Evolutionary conservation across 2,113 vertebrate genomes (phyloP).

Genomic region (Struthio camelus): DNA sequence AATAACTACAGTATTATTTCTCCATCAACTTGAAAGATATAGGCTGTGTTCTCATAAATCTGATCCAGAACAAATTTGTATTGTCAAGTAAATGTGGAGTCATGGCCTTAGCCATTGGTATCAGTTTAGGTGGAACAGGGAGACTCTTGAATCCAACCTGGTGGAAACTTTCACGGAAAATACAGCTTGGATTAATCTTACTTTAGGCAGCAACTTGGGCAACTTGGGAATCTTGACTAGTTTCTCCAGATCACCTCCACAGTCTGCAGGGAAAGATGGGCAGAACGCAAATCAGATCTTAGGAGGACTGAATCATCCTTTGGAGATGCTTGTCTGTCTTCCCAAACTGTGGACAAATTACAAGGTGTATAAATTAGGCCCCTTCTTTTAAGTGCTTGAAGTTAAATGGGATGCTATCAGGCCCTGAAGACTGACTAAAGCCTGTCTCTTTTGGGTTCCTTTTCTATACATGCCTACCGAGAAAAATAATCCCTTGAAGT

Average conservation of each 20-base stretch:
- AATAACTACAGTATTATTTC: not conserved
- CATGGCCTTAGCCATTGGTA: not conserved
- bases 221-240: not conserved
- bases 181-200: not conserved
- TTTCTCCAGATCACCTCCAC: not conserved
- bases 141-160: not conserved
- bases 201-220: not conserved
- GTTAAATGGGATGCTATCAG: not conserved
- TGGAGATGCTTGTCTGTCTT: not conserved
- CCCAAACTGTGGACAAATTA: not conserved
- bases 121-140: not conserved
- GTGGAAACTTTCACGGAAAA: not conserved
- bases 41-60: not conserved
- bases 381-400: not conserved
- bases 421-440: not conserved
- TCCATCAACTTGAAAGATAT: not conserved
- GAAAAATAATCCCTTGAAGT: not conserved
- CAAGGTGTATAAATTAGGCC: not conserved
- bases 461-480: not conserved
- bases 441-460: not conserved
- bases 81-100: not conserved
- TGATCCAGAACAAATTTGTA: not conserved
- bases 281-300: not conserved
- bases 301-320: not conserved
- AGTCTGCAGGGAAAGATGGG: not conserved